Conservation (phyloP, 2,113 vertebrate species). For the Sceloporus undulatus region DNA sequence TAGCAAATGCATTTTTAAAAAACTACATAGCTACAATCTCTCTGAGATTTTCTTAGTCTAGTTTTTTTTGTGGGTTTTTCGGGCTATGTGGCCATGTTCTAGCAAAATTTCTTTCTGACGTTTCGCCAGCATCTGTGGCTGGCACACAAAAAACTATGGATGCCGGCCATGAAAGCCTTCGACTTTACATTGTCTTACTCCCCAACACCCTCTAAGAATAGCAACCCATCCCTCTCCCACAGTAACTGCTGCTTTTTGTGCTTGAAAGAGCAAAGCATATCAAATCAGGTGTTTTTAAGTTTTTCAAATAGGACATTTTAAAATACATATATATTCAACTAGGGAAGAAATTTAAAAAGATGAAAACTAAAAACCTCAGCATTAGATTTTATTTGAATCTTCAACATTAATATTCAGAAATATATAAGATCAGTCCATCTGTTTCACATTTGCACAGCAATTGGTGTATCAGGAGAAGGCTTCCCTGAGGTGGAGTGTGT, state of each 20-base stretch:
- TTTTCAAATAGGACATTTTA: slow-evolving; percentile 54
- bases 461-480: not conserved
- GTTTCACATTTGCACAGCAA: slow-evolving; percentile 36
- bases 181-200: not conserved
- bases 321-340: slow-evolving; percentile 40
- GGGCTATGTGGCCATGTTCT: too few species aligned
- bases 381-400: slow-evolving; percentile 54
- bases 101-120: too few species aligned
- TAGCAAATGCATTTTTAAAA: slow-evolving; percentile 21
- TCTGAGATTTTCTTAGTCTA: slow-evolving; percentile 40
- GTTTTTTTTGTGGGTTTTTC: too few species aligned
- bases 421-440: slow-evolving; percentile 49
- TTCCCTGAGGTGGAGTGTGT: not conserved
- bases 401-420: slow-evolving; percentile 48
- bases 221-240: slow-evolving; percentile 24
- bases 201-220: slow-evolving; percentile 34
- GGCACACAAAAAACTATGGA: too few species aligned
- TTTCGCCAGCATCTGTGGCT: too few species aligned
- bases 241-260: slow-evolving; percentile 25
- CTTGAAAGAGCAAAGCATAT: slow-evolving; percentile 52
- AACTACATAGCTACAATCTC: not conserved
- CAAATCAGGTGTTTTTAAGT: slow-evolving; percentile 55
- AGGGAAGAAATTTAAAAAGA: not conserved
- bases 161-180: too few species aligned
- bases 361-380: slow-evolving; percentile 51